A percentile compares a stretch with the other conserved stretches of the same genome.
Conservation (phyloP, 2,113 vertebrate species). For the Dipodomys ordii region DNA sequence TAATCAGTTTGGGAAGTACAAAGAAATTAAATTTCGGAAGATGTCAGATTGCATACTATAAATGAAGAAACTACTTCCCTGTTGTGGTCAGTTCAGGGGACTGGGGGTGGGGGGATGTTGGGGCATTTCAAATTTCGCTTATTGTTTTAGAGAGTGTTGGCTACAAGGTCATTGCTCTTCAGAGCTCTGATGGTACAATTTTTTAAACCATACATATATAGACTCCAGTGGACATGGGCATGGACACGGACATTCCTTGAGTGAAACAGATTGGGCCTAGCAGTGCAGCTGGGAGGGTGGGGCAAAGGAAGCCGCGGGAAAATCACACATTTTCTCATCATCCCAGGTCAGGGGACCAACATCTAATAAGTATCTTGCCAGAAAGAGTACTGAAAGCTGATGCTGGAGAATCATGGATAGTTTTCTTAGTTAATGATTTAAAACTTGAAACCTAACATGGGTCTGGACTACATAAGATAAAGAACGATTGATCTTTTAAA, state of each 20-base stretch:
- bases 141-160: conserved; percentile 19
- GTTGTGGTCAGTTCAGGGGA: too few relatives aligned
- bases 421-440: neutral
- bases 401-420: neutral
- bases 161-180: neutral
- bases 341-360: neutral
- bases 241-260: neutral
- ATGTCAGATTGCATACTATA: conserved; percentile 5
- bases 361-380: neutral
- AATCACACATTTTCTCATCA: neutral
- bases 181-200: neutral
- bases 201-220: neutral
- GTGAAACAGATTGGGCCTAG: neutral
- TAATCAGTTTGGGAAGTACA: neutral
- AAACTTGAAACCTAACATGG: neutral
- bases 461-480: neutral
- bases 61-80: neutral
- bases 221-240: neutral
- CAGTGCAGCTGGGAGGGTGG: neutral
- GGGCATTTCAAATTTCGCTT: neutral
- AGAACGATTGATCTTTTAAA: neutral
- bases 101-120: neutral
- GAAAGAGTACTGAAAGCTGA: neutral
- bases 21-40: neutral
- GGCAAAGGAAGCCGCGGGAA: rapidly evolving